Evolutionary conservation across 2,888 invertebrate species (phyloP), one percentile per base, ranked within the genome.

Genomic region (Sclerodermus sp.): DNA sequence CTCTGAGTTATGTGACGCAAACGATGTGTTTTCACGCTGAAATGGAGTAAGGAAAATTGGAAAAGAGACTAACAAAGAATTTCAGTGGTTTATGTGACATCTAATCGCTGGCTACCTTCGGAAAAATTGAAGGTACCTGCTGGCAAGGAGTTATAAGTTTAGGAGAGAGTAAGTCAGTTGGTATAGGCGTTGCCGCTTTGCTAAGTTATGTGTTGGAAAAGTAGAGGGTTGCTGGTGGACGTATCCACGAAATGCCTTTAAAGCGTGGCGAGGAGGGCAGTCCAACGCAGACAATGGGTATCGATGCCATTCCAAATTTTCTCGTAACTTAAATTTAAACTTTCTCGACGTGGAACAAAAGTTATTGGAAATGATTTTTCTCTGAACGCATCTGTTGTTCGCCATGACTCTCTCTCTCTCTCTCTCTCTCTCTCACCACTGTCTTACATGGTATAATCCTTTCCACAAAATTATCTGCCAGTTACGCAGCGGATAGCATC

Each of bases 71-170:
- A 68, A 70, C 71, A 71, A 67, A 64, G 64, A 55, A 51, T 64
- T 64, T 54, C 50, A 40, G 47, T 74, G 51, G 54, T 74, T 74
- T 74, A 74, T 72, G 74, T 73, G 74, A 73, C 74, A 73, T 62
- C 61, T 66, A 68, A 70, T 70, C 65, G 58, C 34, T 51, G 57
- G 49, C 37, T 45, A 46, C 40, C 51, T 47, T 30, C 42, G 52
- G 41, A 41, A 51, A 47, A 57, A 64, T 12, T 13, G 34, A 34
- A 34, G 13, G 34, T 34, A 34, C 34, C 34, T 34, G 34, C 34
- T 23, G 12, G 45, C 36, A 14, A 32, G 16, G 42, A 46, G 49
- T 63, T 64, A 46, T 66, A 60, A 62, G 57, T 62, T 59, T 50
- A 54, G 61, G 58, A n/a, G 58, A 51, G 58, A 51, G 57, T 57